Conservation (phyloP, 2,797 vertebrate species). For the Mareca strepera region DNA sequence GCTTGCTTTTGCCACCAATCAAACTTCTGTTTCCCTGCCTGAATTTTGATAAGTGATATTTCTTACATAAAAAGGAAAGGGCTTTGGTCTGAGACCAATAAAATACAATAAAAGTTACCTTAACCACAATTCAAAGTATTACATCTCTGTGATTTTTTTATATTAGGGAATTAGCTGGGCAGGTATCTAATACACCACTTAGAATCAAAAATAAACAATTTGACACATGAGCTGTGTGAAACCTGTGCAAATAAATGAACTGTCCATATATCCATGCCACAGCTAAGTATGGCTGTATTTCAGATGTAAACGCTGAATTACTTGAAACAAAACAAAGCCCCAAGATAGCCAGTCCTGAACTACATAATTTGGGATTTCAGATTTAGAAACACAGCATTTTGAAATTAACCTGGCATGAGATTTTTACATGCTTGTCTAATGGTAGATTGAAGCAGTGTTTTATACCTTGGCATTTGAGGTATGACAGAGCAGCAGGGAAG, state of each 20-base stretch:
- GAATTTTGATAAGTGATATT: neutral
- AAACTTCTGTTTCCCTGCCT: neutral
- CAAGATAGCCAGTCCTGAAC: neutral
- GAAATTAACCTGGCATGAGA: neutral
- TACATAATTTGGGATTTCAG: neutral
- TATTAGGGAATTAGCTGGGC: neutral
- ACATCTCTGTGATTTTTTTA: neutral
- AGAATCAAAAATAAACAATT: neutral
- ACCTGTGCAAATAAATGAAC: neutral
- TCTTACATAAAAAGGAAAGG: neutral
- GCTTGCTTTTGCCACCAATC: neutral
- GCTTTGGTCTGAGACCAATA: neutral
- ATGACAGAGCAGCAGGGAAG: neutral
- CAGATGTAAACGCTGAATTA: neutral
- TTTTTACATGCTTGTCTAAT: neutral
- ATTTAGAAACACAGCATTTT: neutral
- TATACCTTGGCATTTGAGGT: neutral
- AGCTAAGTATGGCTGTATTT: fast-evolving
- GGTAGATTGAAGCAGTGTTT: neutral
- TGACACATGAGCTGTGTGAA: neutral
- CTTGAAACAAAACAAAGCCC: neutral
- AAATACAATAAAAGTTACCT: neutral
- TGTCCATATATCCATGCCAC: neutral
- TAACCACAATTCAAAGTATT: neutral
- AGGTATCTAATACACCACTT: neutral